These are phyloP conservation scores for Drosophila siamana DNA, from an alignment of 2,888 invertebrate species.

Conservation along the genomic window DNA sequence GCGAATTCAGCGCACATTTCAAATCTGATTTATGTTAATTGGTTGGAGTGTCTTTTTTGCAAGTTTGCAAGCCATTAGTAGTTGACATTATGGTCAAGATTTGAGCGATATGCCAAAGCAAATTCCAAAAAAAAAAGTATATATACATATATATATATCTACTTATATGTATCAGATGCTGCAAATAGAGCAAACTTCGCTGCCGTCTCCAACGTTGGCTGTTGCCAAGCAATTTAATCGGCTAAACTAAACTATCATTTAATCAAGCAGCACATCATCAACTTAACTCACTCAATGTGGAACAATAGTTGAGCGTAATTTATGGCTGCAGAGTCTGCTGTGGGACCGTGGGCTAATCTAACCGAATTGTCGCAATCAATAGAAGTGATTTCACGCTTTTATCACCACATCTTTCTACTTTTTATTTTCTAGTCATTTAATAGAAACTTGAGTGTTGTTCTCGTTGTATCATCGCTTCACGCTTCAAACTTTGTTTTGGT, in stretches of 20 bases:
- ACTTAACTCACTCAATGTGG: neutral
- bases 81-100: neutral
- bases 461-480: no score
- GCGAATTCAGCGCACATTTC: slow-evolving; percentile 18
- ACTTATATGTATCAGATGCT: neutral
- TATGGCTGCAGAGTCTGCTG: neutral
- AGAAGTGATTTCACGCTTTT: no score
- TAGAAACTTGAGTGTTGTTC: no score
- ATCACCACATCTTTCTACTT: no score
- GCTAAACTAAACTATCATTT: neutral
- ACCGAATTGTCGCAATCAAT: neutral
- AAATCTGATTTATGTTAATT: slow-evolving; percentile 43
- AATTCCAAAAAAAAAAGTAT: neutral
- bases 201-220: neutral
- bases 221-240: neutral
- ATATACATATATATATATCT: neutral
- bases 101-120: neutral
- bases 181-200: neutral
- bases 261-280: neutral
- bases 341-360: neutral
- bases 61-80: neutral
- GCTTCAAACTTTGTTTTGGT: no score
- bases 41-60: neutral
- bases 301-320: neutral
- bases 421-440: no score